Base-by-base conservation (phyloP, 2,113 vertebrate species). In the Muntiacus reevesi region DNA sequence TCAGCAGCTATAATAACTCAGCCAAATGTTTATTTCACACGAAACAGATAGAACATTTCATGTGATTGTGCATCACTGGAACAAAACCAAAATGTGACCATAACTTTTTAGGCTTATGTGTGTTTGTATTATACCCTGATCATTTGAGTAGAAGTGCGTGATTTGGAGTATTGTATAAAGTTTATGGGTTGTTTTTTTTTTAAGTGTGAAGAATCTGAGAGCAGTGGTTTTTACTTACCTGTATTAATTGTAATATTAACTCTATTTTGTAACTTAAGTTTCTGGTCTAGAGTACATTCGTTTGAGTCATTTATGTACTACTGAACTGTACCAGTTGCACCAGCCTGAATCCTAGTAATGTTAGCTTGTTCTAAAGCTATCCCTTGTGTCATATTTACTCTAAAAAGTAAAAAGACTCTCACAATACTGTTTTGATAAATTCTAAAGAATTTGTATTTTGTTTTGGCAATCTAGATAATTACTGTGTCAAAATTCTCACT, bases 311-410 rank as follows among this genome's bases (percentile, higher is more conserved):
- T 98, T 97, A 98, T 98, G 98, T 99, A 98, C 98, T 99, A 99
- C 98, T 99, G 99, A 99, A 99, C 98, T 99, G 98, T 98, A 99
- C 98, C 99, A 99, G 99, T 99, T 99, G 98, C 98, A 98, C 98
- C 98, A 98, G 98, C 98, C 98, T 98, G 98, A 98, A 98, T 97
- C 95, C 98, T 91, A 98, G 98, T 98, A 98, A 98, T 91, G 98
- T 99, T 99, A 99, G 99, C 99, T 99, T 99, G 99, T 99, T 99
- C 98, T 99, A 99, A 99, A 99, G 99, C 99, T 99, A 99, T 97
- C 96, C 96, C 83, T 97, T 97, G 98, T 99, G 98, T 98, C 96
- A 98, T 95, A 88, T 78, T 94, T 95, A 95, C 97, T 90, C 95
- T 87, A 98, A 97, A 98, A 98, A 98, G 98, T 99, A 98, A 98